Conservation (phyloP, 37 sponge, comb jelly and placozoan genomes). For the Dysidea cf. avara region DNA sequence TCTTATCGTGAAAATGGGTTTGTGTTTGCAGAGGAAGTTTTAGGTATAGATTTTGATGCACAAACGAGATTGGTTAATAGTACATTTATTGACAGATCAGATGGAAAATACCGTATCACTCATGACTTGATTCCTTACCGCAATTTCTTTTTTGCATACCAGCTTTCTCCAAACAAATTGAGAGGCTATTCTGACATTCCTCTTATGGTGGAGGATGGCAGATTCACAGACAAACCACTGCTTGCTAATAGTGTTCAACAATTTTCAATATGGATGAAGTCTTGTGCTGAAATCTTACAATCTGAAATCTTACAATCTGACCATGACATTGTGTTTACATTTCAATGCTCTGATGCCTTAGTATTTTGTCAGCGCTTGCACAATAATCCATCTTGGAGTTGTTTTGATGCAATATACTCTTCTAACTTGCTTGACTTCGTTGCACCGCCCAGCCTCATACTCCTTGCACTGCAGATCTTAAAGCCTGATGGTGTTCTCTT, state of each 20-base stretch:
- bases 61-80: conserved; percentile 1
- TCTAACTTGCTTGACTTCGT: conserved; percentile 39
- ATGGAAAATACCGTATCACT: conserved; percentile 27
- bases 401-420: conserved; percentile 35
- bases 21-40: conserved; percentile 27
- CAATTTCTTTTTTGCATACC: conserved; percentile 13
- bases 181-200: background rate
- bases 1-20: background rate
- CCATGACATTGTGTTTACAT: conserved; percentile 14
- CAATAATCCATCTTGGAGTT: no score
- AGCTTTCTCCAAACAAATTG: background rate
- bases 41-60: background rate
- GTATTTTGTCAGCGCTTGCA: conserved; percentile 4
- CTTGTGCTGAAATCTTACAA: background rate
- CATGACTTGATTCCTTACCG: conserved; percentile 15
- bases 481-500: conserved; percentile 14
- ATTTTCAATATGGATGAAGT: conserved; percentile 32
- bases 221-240: conserved; percentile 20
- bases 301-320: background rate
- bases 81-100: conserved; percentile 29
- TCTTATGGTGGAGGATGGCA: background rate
- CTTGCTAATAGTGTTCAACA: conserved; percentile 58
- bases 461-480: conserved; percentile 17
- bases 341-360: conserved; percentile 17
- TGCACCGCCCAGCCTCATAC: conserved; percentile 16